Evolutionary conservation across 1,140 invertebrate species (phyloP), one percentile per base, ranked within the genome.

Genomic region (Drepana arcuata): DNA sequence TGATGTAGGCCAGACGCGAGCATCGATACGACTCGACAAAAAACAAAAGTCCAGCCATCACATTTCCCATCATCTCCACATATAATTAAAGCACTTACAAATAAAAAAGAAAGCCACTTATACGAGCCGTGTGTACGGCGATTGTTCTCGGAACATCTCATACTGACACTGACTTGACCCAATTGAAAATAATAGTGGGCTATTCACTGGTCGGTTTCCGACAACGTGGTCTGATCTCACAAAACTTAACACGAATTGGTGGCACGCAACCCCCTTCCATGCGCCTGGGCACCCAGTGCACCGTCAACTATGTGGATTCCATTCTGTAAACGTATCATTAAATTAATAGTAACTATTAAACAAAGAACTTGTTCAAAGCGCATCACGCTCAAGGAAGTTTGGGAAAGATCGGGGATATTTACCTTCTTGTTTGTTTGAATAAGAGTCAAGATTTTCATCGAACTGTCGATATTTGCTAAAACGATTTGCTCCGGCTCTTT

Each of bases 111-210:
- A 80, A 74, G 65, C 56, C 56, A 65, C 57, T 71, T 47, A 53
- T 55, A 54, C 41, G 62, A 68, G 69, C 67, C 74, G 65, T 75
- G 64, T 72, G 67, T 75, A 71, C 46, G 39, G 52, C 50, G 62
- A 74, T 72, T 77, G 67, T 79, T 82, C 74, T 77, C 56, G 61
- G 68, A 73, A 81, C 46, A 46, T 65, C 56, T 62, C 57, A 47
- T 50, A 59, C 71, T 62, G 70, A 62, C 61, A 69, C 58, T 53
- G 64, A 49, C 66, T 64, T 79, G 74, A 79, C 74, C 74, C 74
- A 79, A 79, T 82, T 82, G 78, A 78, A 75, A 72, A 79, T 82
- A 79, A 82, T 79, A 62, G 73, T 58, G 48, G 53, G 56, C 74
- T 74, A 73, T 81, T 70, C 67, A 63, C 62, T 55, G 51, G 47